These are phyloP conservation scores for Atta texana DNA, from an alignment of 1,140 invertebrate genomes.

Conservation along the genomic window DNA sequence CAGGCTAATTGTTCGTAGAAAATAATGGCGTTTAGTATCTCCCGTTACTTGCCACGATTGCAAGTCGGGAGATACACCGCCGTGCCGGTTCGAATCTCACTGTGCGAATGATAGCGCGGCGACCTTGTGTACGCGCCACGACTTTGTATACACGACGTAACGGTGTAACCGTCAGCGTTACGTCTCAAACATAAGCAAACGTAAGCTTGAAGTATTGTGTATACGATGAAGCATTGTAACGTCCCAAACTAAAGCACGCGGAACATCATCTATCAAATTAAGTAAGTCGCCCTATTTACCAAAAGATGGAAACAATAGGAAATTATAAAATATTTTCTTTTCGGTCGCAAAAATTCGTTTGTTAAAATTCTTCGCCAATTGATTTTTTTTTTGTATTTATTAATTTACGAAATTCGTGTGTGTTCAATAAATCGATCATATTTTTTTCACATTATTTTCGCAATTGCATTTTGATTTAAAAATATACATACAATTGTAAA, in stretches of 20 bases:
- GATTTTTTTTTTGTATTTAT: not conserved
- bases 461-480: not conserved
- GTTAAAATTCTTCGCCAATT: not conserved
- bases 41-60: not conserved
- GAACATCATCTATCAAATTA: not conserved
- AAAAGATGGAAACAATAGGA: not conserved
- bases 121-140: not conserved
- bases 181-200: too few relatives aligned
- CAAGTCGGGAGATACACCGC: not conserved
- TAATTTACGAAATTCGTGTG: not conserved
- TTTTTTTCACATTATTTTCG: not conserved
- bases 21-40: not conserved
- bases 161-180: too few relatives aligned
- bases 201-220: too few relatives aligned
- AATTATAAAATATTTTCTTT: not conserved
- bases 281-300: not conserved
- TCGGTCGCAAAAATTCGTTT: not conserved
- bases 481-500: not conserved
- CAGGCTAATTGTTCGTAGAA: constrained; percentile 9
- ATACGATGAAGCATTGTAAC: not conserved
- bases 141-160: not conserved
- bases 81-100: constrained; percentile 1
- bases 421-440: not conserved
- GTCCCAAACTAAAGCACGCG: not conserved
- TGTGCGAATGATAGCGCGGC: not conserved